Percentiles rank a stretch among this genome's conserved stretches.
Conservation (phyloP, 2,113 vertebrate genomes). For the Cepphus grylle region DNA sequence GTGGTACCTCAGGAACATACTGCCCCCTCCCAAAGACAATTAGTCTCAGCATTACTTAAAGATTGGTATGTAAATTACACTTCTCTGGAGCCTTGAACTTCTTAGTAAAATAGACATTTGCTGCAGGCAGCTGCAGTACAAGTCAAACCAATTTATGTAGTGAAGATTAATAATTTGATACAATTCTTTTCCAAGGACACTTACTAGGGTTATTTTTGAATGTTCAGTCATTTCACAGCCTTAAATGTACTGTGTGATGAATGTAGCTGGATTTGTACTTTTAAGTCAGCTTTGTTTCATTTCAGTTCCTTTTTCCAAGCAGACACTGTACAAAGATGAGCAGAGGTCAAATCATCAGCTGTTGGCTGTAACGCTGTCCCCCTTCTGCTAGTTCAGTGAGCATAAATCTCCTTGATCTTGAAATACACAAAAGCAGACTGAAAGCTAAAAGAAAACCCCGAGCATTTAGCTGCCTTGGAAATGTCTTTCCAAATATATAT, state of each 20-base stretch:
- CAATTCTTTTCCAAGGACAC: conserved; percentile 23
- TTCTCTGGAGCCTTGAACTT: not conserved
- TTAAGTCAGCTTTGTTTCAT: conserved; percentile 1
- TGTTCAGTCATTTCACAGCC: not conserved
- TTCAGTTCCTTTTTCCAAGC: not conserved
- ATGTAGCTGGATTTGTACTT: not conserved
- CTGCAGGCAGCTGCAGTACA: conserved; percentile 15
- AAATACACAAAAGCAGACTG: conserved; percentile 3
- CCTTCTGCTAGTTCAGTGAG: conserved; percentile 6
- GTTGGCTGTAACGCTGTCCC: not conserved
- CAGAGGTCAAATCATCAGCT: conserved; percentile 43
- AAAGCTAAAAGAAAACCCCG: conserved; percentile 16
- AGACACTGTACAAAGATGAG: not conserved
- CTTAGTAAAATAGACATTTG: conserved; percentile 5
- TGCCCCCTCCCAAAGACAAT: not conserved
- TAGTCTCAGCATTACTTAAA: not conserved
- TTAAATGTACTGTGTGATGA: not conserved
- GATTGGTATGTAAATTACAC: not conserved
- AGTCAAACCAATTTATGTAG: conserved; percentile 41
- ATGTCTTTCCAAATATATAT: conserved; percentile 15
- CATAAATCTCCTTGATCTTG: conserved; percentile 25
- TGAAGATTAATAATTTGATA: conserved; percentile 44
- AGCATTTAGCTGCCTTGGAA: conserved; percentile 25
- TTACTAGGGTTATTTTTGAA: not conserved
- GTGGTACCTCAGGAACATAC: not conserved